Evolutionary conservation across 1,140 invertebrate species (phyloP), one percentile per base, ranked within the genome.

Genomic region (Monochamus saltuarius): DNA sequence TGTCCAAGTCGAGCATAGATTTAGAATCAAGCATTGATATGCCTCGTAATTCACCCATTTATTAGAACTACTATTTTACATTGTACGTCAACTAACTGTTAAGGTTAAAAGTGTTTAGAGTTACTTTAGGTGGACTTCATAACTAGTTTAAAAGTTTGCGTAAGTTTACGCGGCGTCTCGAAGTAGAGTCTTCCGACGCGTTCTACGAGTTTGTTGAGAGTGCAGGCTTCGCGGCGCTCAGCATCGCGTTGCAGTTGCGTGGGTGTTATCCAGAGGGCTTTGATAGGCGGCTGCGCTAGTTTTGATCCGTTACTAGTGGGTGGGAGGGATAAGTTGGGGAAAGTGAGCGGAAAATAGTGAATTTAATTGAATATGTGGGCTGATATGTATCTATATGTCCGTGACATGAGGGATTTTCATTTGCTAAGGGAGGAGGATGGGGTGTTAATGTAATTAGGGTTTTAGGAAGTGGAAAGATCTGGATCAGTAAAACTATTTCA

Each of bases 21-120:
- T 54, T 54, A 14, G 43, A 60, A 40, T 40, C 38, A 38, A 53
- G 14, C 51, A 53, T 53, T 19, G 51, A 53, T 36, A 53, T 53
- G 51, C 29, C 51, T 40, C 51, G 16, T 11, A 29, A 29, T 29
- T 29, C 22, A 29, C 22, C 22, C 22, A 29, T 29, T 29, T 29
- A 29, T 29, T 29, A 29, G 6, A 29, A 29, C 22, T 29, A 29
- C 22, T 29, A 29, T 29, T 29, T 29, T 29, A 29, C 22, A 29
- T 29, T 29, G 22, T 29, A 29, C 22, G 6, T 29, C 22, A 29
- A 29, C 22, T 29, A 29, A 29, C 22, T 29, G 2, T 29, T 29
- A 29, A n/a, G 17, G 45, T 47, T 17, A 47, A 47, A 47, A 47
- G 45, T 47, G 17, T 19, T 47, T 29, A 16, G 17, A 29, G 29